Base-by-base conservation (phyloP, 1,140 invertebrate species). In the Trialeurodes vaporariorum region DNA sequence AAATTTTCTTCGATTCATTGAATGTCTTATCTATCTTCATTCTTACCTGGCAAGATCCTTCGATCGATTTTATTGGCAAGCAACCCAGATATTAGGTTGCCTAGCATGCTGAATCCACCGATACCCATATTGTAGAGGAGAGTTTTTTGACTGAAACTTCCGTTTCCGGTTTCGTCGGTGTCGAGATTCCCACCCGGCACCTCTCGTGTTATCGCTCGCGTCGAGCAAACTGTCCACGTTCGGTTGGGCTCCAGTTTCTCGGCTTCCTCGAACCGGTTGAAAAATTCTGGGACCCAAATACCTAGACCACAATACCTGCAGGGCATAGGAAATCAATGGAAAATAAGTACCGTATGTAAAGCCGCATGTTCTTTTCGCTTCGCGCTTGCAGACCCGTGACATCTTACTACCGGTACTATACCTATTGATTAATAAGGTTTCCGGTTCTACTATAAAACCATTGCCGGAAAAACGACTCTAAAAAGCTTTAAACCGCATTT, bases 221-320 rank as follows among this genome's bases (percentile, higher is more conserved):
- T 67, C 68, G 82, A 73, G 63, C 81, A 82, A 1, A 85, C 76
- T 21, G 79, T 78, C 9, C 79, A 76, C 0, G 79, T 77, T 25
- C 63, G 69, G 69, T 83, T 79, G 1, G 81, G 82, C 71, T 81
- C 72, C 0, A 74, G 68, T 23, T 75, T 73, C 27, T 81, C 79
- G 68, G 79, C 81, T 24, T 75, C 76, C 58, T 82, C 76, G 69
- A 84, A 81, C 1, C 85, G 79, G 12, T 84, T 81, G 27, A 87
- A 83, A 2, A 89, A 75, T 73, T 88, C 86, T 22, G 86, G 86
- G 22, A 87, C 81, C 87, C 87, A 89, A 22, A 88, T 77, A 66
- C 86, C 86, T 5, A 89, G 74, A 1, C 86, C 87, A 65, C 86
- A 88, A 68, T 86, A 86, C 2, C 87, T 88, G 73, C n/a, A n/a